Conservation (phyloP, 2,113 vertebrate species). For the Aptenodytes forsteri region DNA sequence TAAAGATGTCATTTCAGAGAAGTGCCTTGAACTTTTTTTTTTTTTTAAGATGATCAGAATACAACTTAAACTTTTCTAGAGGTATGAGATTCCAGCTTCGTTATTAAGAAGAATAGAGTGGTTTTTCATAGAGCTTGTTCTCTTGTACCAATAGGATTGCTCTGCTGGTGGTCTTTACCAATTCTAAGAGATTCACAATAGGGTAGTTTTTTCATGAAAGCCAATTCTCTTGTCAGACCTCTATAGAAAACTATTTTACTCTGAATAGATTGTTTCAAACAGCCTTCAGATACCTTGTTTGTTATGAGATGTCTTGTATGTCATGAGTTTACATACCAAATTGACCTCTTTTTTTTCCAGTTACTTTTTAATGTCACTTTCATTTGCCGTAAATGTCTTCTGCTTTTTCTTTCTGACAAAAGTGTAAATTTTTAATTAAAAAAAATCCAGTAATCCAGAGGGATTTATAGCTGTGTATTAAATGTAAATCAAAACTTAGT, state of each 20-base stretch:
- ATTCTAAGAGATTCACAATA: neutral
- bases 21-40: neutral
- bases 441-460: neutral
- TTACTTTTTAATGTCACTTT: neutral
- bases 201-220: neutral
- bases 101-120: neutral
- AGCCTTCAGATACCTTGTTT: neutral
- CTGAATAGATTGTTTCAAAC: neutral
- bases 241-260: constrained; percentile 25
- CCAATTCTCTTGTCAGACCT: constrained; percentile 11
- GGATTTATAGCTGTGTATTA: constrained; percentile 16
- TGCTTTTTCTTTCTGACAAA: neutral
- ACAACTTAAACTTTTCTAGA: neutral
- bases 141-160: neutral
- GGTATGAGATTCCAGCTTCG: neutral
- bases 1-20: neutral
- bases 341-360: neutral
- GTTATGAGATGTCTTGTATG: neutral
- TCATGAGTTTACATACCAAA: neutral
- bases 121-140: neutral
- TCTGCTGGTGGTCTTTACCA: constrained; percentile 42
- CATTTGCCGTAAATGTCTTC: neutral
- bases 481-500: constrained; percentile 56
- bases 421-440: constrained; percentile 14
- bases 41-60: neutral